Conservation (phyloP, 2,888 invertebrate species). For the Antheraea assamensis region DNA sequence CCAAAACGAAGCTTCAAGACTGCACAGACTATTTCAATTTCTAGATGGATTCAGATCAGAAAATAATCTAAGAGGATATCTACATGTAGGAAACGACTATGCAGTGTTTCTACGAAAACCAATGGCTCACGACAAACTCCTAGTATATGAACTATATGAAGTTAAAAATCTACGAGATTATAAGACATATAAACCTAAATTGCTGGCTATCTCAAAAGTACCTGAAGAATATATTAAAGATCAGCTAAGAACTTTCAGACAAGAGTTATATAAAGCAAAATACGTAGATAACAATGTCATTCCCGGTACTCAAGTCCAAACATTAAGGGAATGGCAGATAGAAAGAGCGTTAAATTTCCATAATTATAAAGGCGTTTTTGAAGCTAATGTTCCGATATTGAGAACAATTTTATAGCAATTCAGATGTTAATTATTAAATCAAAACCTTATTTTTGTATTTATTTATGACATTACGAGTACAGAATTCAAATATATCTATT, state of each 20-base stretch:
- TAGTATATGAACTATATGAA: conserved; percentile 69
- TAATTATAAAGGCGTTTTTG: conserved; percentile 34
- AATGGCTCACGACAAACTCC: conserved; percentile 56
- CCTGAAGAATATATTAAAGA: conserved; percentile 65
- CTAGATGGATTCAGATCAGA: conserved; percentile 66
- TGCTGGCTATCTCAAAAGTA: conserved; percentile 64
- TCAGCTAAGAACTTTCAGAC: conserved; percentile 55
- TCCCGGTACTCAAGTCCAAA: conserved; percentile 66
- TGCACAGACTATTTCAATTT: conserved; percentile 64
- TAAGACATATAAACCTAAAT: conserved; percentile 49
- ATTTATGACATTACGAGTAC: no score
- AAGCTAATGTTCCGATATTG: conserved; percentile 46
- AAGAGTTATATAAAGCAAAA: conserved; percentile 61
- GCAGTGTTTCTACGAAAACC: conserved; percentile 61
- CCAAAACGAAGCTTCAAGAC: conserved; percentile 46
- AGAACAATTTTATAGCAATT: conserved; percentile 41
- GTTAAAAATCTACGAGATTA: conserved; percentile 52
- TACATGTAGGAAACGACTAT: conserved; percentile 69
- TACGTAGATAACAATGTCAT: conserved; percentile 56
- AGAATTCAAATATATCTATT: no score
- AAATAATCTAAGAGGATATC: conserved; percentile 56
- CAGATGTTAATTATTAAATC: not conserved
- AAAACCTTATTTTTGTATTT: no score
- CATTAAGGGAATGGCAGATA: conserved; percentile 72
- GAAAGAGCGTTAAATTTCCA: conserved; percentile 47